Percentiles rank a stretch among this genome's conserved stretches.
Evolutionary conservation across 2,888 invertebrate genomes (phyloP).

Genomic region (Chrysomela aeneicollis): DNA sequence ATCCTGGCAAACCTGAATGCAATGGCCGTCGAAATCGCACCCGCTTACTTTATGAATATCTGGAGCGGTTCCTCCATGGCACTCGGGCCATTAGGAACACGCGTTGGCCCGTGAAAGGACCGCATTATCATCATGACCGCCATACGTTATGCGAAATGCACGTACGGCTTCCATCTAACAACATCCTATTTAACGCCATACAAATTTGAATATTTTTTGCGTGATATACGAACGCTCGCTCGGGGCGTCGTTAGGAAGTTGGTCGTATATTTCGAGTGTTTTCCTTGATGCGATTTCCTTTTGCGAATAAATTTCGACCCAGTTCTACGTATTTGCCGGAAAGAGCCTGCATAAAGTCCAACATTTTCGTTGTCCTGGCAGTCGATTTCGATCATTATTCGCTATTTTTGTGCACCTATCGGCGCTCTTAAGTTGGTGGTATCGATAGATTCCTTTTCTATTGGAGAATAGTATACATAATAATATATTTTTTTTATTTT

Average conservation of each 20-base stretch:
- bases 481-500: no score
- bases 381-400: not conserved
- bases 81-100: conserved; percentile 50
- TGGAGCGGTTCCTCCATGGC: conserved; percentile 42
- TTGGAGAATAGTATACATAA: no score
- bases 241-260: conserved; percentile 27
- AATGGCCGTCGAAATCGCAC: conserved; percentile 24
- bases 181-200: conserved; percentile 40
- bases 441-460: no score
- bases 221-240: conserved; percentile 27
- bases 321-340: not conserved
- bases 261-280: conserved; percentile 23
- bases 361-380: not conserved
- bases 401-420: no score
- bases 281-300: conserved; percentile 1
- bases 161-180: conserved; percentile 39
- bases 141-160: conserved; percentile 35
- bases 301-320: not conserved
- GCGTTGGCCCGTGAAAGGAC: conserved; percentile 51
- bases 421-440: no score
- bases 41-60: conserved; percentile 39
- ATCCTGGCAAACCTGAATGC: conserved; percentile 17
- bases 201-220: conserved; percentile 40
- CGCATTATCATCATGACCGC: conserved; percentile 51
- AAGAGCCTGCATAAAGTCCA: not conserved